Base-by-base conservation (phyloP, 2,888 invertebrate genomes). In the Perizoma affinitatum region DNA sequence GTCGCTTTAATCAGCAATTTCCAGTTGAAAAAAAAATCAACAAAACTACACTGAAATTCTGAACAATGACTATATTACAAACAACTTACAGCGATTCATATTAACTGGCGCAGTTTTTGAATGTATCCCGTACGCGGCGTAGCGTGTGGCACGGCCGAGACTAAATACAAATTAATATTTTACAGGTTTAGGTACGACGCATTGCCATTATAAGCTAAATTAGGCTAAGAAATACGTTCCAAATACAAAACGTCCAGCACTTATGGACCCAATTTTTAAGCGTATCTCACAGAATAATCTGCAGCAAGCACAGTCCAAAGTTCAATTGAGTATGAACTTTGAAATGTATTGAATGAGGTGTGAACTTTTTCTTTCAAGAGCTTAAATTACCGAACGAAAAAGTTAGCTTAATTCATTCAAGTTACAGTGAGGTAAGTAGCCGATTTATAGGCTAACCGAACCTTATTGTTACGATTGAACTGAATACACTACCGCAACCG, bases 1-100 rank as follows among this genome's bases (percentile, higher is more conserved):
- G 72, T 89, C 90, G 89, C 87, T 92, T 91, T 92, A 90, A 87
- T 90, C 85, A 89, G 89, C 90, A 90, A 87, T 86, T 86, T 87
- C 84, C 84, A 79, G 87, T 90, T 88, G 87, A 89, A 90, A 89
- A 87, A 87, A 87, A 86, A 54, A 87, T 86, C 88, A 90, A 90
- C 88, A 88, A 85, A 88, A 87, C 86, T 90, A 89, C 87, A 88
- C 83, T 86, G 88, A 90, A 88, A 85, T 88, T 84, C 84, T 84
- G 89, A 90, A 87, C 86, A 83, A 22, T 87, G 87, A 89, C 91
- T 91, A 88, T 87, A 87, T 87, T 90, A 90, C 88, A 90, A 88
- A 88, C 88, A 90, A 90, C 88, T 88, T 90, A 90, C 89, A 90
- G 90, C 87, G 78, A 80, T 82, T 83, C 74, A 76, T 78, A 76